Conservation (phyloP, 2,113 vertebrate genomes). For the Dendrocopos noguchii region DNA sequence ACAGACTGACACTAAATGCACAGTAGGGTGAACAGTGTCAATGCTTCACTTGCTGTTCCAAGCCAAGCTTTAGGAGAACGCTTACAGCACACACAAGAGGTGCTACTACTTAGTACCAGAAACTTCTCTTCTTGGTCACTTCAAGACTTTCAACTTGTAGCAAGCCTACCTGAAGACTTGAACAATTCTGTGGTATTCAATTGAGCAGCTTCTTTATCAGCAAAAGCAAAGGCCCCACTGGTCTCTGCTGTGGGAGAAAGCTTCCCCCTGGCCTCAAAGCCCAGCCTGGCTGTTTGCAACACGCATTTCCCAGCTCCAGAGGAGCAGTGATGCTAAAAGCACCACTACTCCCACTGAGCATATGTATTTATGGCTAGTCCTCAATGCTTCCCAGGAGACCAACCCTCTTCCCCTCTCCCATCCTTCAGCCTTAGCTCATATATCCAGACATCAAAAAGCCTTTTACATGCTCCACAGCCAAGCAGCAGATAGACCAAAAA, state of each 20-base stretch:
- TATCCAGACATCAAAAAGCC: not conserved
- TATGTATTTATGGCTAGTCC: rapidly evolving
- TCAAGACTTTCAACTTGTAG: not conserved
- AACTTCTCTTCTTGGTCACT: not conserved
- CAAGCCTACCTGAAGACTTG: not conserved
- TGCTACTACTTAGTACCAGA: not conserved
- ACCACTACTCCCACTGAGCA: not conserved
- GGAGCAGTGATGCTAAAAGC: not conserved
- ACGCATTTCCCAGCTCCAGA: not conserved
- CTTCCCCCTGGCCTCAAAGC: not conserved
- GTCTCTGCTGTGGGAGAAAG: not conserved
- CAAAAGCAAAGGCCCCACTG: not conserved
- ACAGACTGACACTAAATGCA: not conserved
- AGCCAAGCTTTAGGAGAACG: not conserved
- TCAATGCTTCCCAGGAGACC: not conserved
- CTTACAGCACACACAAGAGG: not conserved
- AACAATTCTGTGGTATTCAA: not conserved
- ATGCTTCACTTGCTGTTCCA: rapidly evolving
- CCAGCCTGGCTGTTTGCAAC: not conserved
- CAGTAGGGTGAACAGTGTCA: not conserved
- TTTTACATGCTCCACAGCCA: not conserved
- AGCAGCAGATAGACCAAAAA: not conserved
- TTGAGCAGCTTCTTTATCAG: rapidly evolving
- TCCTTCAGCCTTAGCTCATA: not conserved
- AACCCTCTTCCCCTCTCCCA: not conserved